phyloP scores from a whole-genome alignment of 1,140 invertebrate genomes.

The Trachelipus rathkii region DNA sequence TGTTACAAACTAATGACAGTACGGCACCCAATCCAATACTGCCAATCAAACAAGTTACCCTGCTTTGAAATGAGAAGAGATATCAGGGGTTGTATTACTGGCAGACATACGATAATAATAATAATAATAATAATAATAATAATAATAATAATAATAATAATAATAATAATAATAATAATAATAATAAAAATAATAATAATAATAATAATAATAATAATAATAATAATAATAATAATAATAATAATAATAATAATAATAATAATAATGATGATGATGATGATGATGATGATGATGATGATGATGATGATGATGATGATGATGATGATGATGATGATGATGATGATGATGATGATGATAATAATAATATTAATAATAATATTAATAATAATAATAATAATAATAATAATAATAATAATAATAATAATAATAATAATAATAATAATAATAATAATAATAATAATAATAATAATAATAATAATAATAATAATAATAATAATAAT shows the following conservation, averaged over 20 bases:
- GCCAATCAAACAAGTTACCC: no score
- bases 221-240: constrained; percentile 11
- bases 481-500: no score
- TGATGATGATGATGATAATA: not conserved
- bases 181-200: constrained; percentile 7
- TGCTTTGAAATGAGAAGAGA: no score
- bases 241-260: constrained; percentile 11
- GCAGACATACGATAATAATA: no score
- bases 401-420: not conserved
- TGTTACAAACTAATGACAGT: no score
- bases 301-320: not conserved
- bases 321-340: not conserved
- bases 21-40: no score
- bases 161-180: constrained; percentile 11
- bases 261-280: constrained; percentile 11
- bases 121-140: constrained; percentile 11
- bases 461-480: no score
- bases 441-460: not conserved
- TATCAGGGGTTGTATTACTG: no score
- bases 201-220: constrained; percentile 11
- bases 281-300: constrained; percentile 11
- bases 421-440: not conserved
- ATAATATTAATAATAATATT: not conserved
- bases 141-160: constrained; percentile 11
- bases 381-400: not conserved